A percentile compares a stretch with the other conserved stretches of the same genome.
Conservation (phyloP, 2,888 invertebrate genomes). For the Toxonevra muliebris region DNA sequence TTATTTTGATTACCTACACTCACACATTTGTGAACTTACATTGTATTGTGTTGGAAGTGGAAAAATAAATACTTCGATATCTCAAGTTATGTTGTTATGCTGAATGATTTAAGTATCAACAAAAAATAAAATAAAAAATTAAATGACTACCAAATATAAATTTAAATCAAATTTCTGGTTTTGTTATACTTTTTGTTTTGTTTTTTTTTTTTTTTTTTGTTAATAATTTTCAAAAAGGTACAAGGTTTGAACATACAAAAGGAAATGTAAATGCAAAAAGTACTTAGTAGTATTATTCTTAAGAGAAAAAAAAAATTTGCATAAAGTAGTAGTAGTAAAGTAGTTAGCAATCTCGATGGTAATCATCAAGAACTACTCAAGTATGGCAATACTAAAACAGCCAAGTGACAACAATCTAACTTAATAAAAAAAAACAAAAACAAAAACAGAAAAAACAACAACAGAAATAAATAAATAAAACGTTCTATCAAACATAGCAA, state of each 20-base stretch:
- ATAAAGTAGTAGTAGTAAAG: constrained; percentile 9
- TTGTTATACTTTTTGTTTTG: background rate
- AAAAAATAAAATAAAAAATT: background rate
- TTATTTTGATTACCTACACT: too few relatives aligned
- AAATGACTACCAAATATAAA: background rate
- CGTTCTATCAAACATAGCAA: background rate
- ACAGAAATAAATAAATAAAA: background rate
- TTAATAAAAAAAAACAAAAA: background rate
- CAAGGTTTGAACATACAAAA: too few relatives aligned
- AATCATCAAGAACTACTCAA: constrained; percentile 17
- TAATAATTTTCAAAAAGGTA: too few relatives aligned
- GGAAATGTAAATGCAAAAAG: too few relatives aligned
- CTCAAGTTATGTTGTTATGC: background rate
- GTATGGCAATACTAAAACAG: constrained; percentile 20
- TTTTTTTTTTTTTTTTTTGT: background rate
- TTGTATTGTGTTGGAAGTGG: too few relatives aligned
- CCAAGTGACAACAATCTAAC: constrained; percentile 21
- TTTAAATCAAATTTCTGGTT: background rate
- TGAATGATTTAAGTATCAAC: background rate
- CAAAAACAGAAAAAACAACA: background rate
- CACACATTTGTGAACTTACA: too few relatives aligned
- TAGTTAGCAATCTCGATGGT: constrained; percentile 12
- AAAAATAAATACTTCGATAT: too few relatives aligned
- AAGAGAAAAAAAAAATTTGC: constrained; percentile 3
- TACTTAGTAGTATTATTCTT: too few relatives aligned